A percentile compares a stretch with the other conserved stretches of the same genome.
Conservation (phyloP, 2,113 vertebrate genomes). For the Eudyptes chrysolophus region DNA sequence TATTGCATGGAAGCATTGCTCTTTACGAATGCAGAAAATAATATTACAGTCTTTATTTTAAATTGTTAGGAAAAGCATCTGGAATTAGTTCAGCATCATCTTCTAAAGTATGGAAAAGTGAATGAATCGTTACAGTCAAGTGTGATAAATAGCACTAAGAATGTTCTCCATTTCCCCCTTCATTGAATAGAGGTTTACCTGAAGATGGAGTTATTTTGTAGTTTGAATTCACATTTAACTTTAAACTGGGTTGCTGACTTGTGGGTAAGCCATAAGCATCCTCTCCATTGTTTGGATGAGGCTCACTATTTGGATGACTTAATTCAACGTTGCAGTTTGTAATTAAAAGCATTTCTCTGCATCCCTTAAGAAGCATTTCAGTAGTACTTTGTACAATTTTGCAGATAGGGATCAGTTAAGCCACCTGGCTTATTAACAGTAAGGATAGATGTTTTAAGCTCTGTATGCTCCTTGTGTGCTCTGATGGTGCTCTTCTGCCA, state of each 20-base stretch:
- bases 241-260: not conserved
- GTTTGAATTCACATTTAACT: not conserved
- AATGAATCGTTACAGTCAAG: not conserved
- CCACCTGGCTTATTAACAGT: not conserved
- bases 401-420: fast-evolving
- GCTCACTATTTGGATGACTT: not conserved
- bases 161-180: not conserved
- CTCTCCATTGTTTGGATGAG: not conserved
- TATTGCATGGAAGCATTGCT: not conserved
- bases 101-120: not conserved
- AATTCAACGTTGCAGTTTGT: not conserved
- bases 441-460: not conserved
- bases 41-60: not conserved
- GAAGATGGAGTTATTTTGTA: not conserved
- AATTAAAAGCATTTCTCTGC: conserved; percentile 12
- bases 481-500: not conserved
- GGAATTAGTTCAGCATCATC: not conserved
- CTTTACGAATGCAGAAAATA: not conserved
- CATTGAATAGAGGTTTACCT: not conserved
- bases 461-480: not conserved
- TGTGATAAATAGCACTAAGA: not conserved
- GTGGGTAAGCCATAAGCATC: not conserved
- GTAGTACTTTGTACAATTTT: not conserved
- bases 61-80: not conserved
- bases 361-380: not conserved